Conservation (phyloP, 53 echinoderm and acorn worm genomes). For the Antedon mediterranea region DNA sequence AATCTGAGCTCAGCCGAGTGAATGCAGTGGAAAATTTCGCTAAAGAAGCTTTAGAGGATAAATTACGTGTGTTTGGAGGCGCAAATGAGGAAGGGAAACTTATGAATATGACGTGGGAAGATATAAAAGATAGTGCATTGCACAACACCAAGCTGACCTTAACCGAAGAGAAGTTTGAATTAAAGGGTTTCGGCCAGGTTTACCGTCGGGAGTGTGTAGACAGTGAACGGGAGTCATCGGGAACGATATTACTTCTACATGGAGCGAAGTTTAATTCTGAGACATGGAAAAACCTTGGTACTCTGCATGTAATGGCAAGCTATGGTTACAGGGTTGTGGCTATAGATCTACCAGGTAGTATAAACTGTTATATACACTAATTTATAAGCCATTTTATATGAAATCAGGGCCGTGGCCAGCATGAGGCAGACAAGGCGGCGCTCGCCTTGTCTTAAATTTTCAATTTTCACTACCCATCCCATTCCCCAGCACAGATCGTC, state of each 20-base stretch:
- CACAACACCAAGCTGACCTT: neutral
- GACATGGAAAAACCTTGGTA: slow-evolving; percentile 68
- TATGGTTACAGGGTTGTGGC: slow-evolving; percentile 76
- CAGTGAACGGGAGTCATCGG: slow-evolving; percentile 7
- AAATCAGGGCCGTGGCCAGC: too few relatives aligned
- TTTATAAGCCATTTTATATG: too few relatives aligned
- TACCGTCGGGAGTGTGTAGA: slow-evolving; percentile 1
- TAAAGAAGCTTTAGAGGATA: neutral
- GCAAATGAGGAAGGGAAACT: neutral
- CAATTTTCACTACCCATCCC: too few relatives aligned
- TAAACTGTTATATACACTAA: too few relatives aligned
- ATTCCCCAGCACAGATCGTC: too few relatives aligned
- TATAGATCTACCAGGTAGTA: slow-evolving; percentile 72
- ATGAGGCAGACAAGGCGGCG: too few relatives aligned
- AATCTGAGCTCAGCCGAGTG: neutral
- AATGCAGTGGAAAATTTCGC: neutral
- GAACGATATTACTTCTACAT: slow-evolving; percentile 62
- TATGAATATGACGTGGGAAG: neutral
- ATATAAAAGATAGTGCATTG: neutral
- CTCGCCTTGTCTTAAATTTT: too few relatives aligned
- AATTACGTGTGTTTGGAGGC: neutral
- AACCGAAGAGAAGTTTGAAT: neutral
- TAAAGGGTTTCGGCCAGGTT: neutral
- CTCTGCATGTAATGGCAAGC: slow-evolving; percentile 65
- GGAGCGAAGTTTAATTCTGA: slow-evolving; percentile 54